Evolutionary conservation across 2,113 vertebrate genomes (phyloP).

Genomic region (Phrynosoma blainvillii): DNA sequence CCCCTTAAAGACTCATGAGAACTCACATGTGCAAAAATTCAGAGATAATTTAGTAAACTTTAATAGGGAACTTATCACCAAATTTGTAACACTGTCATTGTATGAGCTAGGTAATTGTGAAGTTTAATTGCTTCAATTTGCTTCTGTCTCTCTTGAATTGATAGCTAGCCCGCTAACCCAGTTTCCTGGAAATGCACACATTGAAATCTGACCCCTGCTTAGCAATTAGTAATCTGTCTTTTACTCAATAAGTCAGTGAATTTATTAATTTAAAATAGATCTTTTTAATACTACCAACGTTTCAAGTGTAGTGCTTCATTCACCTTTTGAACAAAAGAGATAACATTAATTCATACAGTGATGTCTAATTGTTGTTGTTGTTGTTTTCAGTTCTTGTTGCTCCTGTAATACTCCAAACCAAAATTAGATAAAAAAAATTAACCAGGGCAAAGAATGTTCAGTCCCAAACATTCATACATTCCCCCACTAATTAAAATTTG

Average conservation of each 20-base stretch:
- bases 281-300: background rate
- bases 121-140: background rate
- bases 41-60: background rate
- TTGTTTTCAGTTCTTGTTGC: background rate
- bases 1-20: too few relatives aligned
- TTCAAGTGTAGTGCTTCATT: background rate
- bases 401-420: background rate
- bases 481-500: background rate
- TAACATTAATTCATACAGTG: background rate
- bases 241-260: background rate
- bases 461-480: background rate
- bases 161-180: background rate
- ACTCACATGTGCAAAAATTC: background rate
- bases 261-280: background rate
- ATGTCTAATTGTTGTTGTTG: background rate
- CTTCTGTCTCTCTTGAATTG: background rate
- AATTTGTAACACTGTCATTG: background rate
- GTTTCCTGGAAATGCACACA: background rate
- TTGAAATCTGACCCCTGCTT: background rate
- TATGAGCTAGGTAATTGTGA: background rate
- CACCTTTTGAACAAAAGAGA: background rate
- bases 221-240: background rate
- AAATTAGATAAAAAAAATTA: background rate
- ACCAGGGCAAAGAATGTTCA: background rate
- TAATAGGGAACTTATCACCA: background rate